Conservation (phyloP, 2,113 vertebrate genomes). For the Alces alces region DNA sequence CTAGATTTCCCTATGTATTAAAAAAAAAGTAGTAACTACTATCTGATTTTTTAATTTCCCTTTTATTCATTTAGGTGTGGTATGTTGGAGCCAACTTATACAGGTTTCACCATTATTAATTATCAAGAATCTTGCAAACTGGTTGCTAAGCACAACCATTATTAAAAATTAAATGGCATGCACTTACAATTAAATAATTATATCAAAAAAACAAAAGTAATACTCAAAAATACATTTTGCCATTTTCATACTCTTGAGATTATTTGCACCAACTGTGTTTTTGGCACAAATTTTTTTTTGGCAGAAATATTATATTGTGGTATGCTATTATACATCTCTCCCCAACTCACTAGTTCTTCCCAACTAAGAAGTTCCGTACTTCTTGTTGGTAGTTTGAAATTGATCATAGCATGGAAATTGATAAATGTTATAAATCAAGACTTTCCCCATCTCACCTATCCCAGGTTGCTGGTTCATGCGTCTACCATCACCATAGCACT, state of each 20-base stretch:
- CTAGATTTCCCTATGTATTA: neutral
- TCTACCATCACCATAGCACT: neutral
- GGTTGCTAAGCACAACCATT: neutral
- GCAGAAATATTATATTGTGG: neutral
- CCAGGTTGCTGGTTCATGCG: neutral
- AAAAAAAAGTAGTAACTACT: neutral
- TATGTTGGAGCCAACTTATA: neutral
- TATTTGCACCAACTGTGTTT: neutral
- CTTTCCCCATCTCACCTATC: too few relatives aligned
- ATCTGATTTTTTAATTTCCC: neutral
- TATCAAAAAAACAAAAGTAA: neutral
- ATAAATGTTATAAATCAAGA: neutral
- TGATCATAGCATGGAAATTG: neutral
- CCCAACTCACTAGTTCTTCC: neutral
- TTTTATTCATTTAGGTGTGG: neutral
- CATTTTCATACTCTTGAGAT: neutral
- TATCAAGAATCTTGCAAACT: constrained; percentile 36
- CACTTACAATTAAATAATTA: neutral
- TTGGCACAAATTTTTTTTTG: neutral
- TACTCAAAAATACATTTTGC: neutral
- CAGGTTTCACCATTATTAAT: neutral
- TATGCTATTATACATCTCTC: neutral
- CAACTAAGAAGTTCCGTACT: neutral
- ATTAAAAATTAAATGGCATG: neutral
- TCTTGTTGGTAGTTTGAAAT: neutral